These are phyloP conservation scores for Ameiurus melas DNA, from an alignment of 2,113 vertebrate species.

Conservation along the genomic window DNA sequence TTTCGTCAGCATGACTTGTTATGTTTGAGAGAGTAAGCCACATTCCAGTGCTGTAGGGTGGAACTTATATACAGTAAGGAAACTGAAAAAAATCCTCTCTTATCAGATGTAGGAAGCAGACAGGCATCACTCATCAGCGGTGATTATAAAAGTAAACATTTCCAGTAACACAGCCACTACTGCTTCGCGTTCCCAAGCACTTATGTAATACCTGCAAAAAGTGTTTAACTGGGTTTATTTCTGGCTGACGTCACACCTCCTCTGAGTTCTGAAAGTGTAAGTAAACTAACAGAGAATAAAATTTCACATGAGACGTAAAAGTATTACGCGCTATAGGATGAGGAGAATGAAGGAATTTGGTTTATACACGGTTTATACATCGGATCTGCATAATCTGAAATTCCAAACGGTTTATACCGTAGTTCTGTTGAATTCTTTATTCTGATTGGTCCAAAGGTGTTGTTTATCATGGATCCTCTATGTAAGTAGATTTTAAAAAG, in stretches of 20 bases:
- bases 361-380: background rate
- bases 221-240: background rate
- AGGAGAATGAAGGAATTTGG: background rate
- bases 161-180: background rate
- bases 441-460: background rate
- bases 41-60: background rate
- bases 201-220: background rate
- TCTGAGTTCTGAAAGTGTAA: background rate
- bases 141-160: background rate
- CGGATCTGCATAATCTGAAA: background rate
- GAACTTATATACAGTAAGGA: background rate
- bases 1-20: background rate
- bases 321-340: background rate
- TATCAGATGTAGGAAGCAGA: constrained; percentile 7
- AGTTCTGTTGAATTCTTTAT: background rate
- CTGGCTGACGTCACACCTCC: background rate
- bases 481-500: background rate
- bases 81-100: background rate
- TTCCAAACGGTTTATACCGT: background rate
- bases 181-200: background rate
- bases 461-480: background rate
- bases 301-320: background rate
- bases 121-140: background rate
- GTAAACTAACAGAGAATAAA: background rate
- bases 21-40: background rate